phyloP scores from a whole-genome alignment of 2,113 vertebrate species.

The Pelobates fuscus region DNA sequence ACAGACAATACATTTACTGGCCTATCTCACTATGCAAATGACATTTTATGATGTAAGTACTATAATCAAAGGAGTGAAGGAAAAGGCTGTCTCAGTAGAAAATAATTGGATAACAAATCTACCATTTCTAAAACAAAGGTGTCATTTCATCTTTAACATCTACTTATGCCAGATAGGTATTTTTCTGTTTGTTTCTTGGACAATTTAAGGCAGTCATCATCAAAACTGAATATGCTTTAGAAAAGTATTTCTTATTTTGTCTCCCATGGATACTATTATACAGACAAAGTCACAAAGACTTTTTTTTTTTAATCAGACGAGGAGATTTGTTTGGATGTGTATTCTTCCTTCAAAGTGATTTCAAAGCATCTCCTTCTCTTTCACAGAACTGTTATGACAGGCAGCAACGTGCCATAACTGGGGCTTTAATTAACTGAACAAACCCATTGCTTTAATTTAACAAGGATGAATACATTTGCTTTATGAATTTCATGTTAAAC shows the following conservation, averaged over 20 bases:
- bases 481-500: slow-evolving; percentile 19
- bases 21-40: no score
- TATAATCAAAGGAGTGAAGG: no score
- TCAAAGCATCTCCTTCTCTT: slow-evolving; percentile 35
- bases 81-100: no score
- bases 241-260: slow-evolving; percentile 22
- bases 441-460: slow-evolving; percentile 21
- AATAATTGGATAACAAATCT: slow-evolving; percentile 24
- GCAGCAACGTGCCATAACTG: slow-evolving; percentile 19
- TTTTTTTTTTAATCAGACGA: slow-evolving; percentile 15
- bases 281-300: neutral
- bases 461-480: slow-evolving; percentile 29
- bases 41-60: no score
- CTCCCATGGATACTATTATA: slow-evolving; percentile 2
- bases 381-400: slow-evolving; percentile 44
- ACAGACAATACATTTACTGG: no score
- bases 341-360: slow-evolving; percentile 38
- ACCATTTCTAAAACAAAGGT: neutral
- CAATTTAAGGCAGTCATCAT: slow-evolving; percentile 22
- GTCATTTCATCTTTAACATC: neutral
- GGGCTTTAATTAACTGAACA: slow-evolving; percentile 47
- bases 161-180: neutral
- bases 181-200: neutral
- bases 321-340: slow-evolving; percentile 19
- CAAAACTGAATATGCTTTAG: neutral